phyloP scores from a whole-genome alignment of 2,888 invertebrate genomes.

The Nebria brevicollis region DNA sequence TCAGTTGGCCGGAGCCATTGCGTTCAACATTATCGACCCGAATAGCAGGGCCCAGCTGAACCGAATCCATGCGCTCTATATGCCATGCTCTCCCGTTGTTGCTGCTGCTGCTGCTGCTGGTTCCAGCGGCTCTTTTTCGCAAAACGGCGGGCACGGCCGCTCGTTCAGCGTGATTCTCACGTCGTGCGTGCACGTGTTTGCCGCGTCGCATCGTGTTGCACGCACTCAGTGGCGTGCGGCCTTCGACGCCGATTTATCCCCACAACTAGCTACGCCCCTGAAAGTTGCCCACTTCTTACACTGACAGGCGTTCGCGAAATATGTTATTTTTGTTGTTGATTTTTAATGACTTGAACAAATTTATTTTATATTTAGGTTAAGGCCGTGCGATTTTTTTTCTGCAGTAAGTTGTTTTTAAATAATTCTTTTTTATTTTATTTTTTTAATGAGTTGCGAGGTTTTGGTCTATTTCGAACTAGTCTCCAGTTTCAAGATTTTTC shows the following conservation, averaged over 20 bases:
- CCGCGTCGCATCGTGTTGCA: neutral
- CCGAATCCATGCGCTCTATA: neutral
- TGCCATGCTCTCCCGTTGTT: constrained; percentile 1
- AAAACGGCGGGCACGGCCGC: neutral
- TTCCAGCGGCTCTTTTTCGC: neutral
- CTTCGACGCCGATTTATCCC: neutral
- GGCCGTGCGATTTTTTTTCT: neutral
- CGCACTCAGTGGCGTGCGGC: neutral
- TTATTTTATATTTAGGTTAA: neutral
- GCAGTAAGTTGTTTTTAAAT: neutral
- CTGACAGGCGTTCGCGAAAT: neutral
- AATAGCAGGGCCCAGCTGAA: neutral
- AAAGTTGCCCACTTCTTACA: neutral
- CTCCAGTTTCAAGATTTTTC: neutral
- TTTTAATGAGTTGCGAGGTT: neutral
- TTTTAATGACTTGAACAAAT: neutral
- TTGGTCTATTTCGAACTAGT: neutral
- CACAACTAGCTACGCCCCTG: neutral
- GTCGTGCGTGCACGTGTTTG: neutral
- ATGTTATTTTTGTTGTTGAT: neutral
- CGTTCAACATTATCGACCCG: constrained; percentile 1
- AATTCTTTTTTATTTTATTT: neutral
- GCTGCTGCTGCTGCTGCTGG: neutral
- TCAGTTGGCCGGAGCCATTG: neutral
- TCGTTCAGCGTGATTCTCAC: neutral